These are phyloP conservation scores for Pteronura brasiliensis DNA, from an alignment of 2,113 vertebrate genomes.

Conservation along the genomic window DNA sequence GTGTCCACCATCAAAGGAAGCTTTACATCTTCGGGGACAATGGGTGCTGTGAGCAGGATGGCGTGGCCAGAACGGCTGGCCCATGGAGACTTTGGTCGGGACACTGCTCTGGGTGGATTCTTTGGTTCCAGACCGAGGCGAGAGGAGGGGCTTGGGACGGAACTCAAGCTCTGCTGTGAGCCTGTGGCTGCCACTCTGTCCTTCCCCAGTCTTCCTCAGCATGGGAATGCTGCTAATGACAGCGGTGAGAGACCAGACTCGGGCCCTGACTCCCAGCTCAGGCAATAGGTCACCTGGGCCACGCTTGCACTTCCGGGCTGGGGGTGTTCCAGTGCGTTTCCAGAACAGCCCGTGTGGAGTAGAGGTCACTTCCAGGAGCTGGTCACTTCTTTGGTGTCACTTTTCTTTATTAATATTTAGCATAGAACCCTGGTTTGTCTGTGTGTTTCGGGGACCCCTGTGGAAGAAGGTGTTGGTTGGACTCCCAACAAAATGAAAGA, in stretches of 20 bases:
- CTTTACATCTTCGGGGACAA: slow-evolving; percentile 21
- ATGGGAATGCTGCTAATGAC: rapidly evolving
- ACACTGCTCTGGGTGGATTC: background rate
- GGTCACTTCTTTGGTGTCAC: background rate
- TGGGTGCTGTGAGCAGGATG: background rate
- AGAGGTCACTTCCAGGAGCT: background rate
- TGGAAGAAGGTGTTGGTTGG: background rate
- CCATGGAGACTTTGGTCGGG: background rate
- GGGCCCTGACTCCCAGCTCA: background rate
- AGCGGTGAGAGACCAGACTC: too few relatives aligned
- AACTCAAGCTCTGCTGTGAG: rapidly evolving
- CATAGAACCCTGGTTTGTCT: background rate
- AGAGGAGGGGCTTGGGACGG: background rate
- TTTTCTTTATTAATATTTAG: background rate
- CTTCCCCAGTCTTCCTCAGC: background rate
- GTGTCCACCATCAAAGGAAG: slow-evolving; percentile 21
- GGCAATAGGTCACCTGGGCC: too few relatives aligned
- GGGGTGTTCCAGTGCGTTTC: background rate
- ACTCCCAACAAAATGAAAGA: background rate
- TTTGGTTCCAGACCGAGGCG: background rate
- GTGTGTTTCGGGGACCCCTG: background rate
- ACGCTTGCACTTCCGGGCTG: background rate
- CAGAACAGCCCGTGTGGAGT: background rate
- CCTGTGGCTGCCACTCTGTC: background rate
- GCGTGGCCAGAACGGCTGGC: background rate